Percentiles rank a stretch among this genome's conserved stretches.
Evolutionary conservation across 92 coral and sea anemone species (phyloP).

Genomic region (Anthopleura xanthogrammica): DNA sequence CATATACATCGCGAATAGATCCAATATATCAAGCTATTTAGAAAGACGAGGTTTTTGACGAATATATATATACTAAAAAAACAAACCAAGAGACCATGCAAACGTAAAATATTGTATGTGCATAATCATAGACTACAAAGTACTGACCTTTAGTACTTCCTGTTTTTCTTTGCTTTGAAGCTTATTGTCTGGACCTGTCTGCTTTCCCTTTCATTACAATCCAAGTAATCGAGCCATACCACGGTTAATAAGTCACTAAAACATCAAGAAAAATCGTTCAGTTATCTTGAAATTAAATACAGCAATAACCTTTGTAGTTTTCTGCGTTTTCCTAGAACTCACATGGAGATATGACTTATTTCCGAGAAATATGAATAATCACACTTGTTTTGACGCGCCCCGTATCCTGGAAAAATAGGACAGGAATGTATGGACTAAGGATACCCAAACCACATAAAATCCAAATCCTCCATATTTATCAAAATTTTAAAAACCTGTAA

Average conservation of each 20-base stretch:
- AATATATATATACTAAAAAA: background rate
- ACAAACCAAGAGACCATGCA: too few species aligned
- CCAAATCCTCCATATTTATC: background rate
- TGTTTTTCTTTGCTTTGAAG: background rate
- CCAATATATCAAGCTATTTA: background rate
- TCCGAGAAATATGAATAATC: background rate
- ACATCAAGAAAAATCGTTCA: too few species aligned
- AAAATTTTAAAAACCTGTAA: background rate
- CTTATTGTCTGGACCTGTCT: background rate
- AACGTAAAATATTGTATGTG: background rate
- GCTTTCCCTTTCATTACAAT: too few species aligned
- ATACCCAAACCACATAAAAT: background rate
- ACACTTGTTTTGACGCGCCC: background rate
- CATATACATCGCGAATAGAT: background rate
- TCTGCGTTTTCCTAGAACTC: background rate
- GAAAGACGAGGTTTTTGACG: background rate
- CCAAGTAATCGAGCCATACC: too few species aligned
- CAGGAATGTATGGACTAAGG: background rate
- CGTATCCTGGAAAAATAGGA: background rate
- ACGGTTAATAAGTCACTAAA: too few species aligned
- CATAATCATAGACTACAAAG: background rate
- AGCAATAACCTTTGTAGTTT: background rate
- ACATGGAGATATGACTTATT: background rate
- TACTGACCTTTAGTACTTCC: constrained; percentile 2
- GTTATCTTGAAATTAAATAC: background rate